Percentiles rank a stretch among this genome's conserved stretches.
These are phyloP conservation scores for Drosophila kohkoa DNA, from an alignment of 1,140 invertebrate species.

Conservation along the genomic window DNA sequence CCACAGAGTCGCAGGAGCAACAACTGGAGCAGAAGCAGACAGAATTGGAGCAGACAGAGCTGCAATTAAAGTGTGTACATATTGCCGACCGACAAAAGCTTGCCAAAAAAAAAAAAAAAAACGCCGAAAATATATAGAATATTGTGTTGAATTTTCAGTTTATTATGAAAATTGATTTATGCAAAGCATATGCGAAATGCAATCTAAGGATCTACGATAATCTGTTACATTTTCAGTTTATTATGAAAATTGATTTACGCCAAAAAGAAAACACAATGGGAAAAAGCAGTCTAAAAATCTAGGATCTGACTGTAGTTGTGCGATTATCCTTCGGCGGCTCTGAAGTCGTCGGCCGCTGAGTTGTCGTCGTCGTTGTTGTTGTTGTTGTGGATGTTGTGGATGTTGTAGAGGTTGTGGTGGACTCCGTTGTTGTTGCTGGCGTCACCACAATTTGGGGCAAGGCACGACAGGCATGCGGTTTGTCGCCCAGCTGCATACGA, in stretches of 20 bases:
- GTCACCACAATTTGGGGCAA: not conserved
- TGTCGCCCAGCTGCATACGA: slow-evolving; percentile 57
- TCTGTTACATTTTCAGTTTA: slow-evolving; percentile 8
- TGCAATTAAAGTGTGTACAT: slow-evolving; percentile 30
- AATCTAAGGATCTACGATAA: not conserved
- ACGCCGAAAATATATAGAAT: not conserved
- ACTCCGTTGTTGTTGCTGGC: not conserved
- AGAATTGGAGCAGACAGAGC: not conserved
- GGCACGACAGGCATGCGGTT: slow-evolving; percentile 39
- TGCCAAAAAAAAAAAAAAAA: not conserved
- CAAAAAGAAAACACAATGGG: not conserved
- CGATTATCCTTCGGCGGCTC: not conserved
- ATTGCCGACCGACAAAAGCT: slow-evolving; percentile 1
- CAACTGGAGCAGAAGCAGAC: not conserved
- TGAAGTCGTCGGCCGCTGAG: no score
- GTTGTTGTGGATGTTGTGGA: no score
- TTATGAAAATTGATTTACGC: slow-evolving; percentile 16
- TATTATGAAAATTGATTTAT: slow-evolving; percentile 20
- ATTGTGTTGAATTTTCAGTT: slow-evolving; percentile 8
- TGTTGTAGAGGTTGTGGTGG: not conserved
- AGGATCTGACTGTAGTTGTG: not conserved
- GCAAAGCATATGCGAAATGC: not conserved
- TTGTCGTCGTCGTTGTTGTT: no score
- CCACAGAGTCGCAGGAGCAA: not conserved
- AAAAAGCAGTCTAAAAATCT: not conserved